Evolutionary conservation across 1,140 invertebrate species (phyloP).

Genomic region (Hyposmocoma kahamanoa): DNA sequence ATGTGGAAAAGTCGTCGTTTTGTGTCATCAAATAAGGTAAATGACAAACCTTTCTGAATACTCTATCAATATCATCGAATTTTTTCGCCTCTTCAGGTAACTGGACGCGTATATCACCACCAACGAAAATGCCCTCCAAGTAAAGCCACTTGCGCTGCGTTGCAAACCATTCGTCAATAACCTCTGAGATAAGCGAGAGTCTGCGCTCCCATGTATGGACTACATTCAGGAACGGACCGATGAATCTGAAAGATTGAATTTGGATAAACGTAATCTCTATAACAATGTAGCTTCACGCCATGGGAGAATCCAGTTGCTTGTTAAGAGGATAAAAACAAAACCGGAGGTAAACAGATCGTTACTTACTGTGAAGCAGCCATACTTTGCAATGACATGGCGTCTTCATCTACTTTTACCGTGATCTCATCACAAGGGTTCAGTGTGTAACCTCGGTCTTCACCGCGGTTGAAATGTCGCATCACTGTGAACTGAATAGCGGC

Average conservation of each 20-base stretch:
- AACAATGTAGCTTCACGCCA: not conserved
- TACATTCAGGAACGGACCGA: slow-evolving; percentile 86
- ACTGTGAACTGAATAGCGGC: slow-evolving; percentile 82
- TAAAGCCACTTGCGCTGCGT: slow-evolving; percentile 93
- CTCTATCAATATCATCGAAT: slow-evolving; percentile 90
- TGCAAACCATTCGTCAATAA: slow-evolving; percentile 88
- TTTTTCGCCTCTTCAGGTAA: slow-evolving; percentile 90
- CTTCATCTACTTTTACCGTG: slow-evolving; percentile 87
- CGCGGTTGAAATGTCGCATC: slow-evolving; percentile 77
- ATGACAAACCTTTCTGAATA: slow-evolving; percentile 84
- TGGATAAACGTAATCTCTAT: too few relatives aligned
- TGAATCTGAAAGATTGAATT: too few relatives aligned
- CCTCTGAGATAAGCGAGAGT: slow-evolving; percentile 86
- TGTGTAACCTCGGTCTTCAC: slow-evolving; percentile 80
- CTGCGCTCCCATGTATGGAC: slow-evolving; percentile 90
- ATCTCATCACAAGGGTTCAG: slow-evolving; percentile 89
- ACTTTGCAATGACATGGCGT: slow-evolving; percentile 90
- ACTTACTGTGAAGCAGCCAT: slow-evolving; percentile 88
- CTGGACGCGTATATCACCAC: slow-evolving; percentile 88
- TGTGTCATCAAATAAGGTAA: too few relatives aligned
- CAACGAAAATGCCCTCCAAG: slow-evolving; percentile 92
- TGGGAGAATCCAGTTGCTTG: not conserved
- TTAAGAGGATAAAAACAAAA: too few relatives aligned
- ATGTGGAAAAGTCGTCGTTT: too few relatives aligned
- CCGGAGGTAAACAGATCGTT: too few relatives aligned